These are phyloP conservation scores for Galeopsomyia nigrocyanea DNA, from an alignment of 2,888 invertebrate species.

Conservation along the genomic window DNA sequence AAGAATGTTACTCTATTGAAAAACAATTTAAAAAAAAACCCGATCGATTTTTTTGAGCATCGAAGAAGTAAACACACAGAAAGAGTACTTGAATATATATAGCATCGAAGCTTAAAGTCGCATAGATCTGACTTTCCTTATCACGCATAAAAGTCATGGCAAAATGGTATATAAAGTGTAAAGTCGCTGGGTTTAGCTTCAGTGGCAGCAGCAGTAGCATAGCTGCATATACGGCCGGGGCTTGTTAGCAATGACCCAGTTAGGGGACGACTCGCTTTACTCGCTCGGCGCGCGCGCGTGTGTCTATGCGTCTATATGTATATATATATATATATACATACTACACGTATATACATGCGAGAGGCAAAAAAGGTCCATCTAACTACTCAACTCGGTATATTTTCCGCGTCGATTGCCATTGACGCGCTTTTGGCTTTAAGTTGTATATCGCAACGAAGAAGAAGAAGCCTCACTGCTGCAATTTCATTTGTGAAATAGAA, in stretches of 20 bases:
- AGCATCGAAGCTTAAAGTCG: too few species aligned
- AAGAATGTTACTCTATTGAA: too few species aligned
- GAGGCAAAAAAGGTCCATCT: slow-evolving; percentile 18
- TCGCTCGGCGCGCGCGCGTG: slow-evolving; percentile 8
- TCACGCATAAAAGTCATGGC: slow-evolving; percentile 39
- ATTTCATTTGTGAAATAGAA: slow-evolving; percentile 30
- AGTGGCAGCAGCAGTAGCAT: background rate
- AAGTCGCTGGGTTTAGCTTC: background rate
- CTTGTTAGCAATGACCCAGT: slow-evolving; percentile 65
- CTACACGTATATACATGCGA: too few species aligned
- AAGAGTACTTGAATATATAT: too few species aligned
- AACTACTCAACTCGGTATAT: background rate
- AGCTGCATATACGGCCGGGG: slow-evolving; percentile 41
- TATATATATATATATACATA: too few species aligned
- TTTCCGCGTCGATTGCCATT: too few species aligned
- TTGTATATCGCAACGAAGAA: too few species aligned
- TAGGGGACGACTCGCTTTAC: slow-evolving; percentile 43
- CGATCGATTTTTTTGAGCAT: too few species aligned
- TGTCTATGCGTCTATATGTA: too few species aligned
- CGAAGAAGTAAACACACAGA: too few species aligned
- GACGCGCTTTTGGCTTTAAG: too few species aligned
- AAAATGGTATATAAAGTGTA: slow-evolving; percentile 17
- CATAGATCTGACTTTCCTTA: slow-evolving; percentile 4
- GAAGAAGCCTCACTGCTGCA: slow-evolving; percentile 3
- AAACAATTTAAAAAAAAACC: too few species aligned